Percentiles rank a stretch among this genome's conserved stretches.
phyloP scores from a whole-genome alignment of 2,888 invertebrate genomes.

The Petrophora chlorosata region DNA sequence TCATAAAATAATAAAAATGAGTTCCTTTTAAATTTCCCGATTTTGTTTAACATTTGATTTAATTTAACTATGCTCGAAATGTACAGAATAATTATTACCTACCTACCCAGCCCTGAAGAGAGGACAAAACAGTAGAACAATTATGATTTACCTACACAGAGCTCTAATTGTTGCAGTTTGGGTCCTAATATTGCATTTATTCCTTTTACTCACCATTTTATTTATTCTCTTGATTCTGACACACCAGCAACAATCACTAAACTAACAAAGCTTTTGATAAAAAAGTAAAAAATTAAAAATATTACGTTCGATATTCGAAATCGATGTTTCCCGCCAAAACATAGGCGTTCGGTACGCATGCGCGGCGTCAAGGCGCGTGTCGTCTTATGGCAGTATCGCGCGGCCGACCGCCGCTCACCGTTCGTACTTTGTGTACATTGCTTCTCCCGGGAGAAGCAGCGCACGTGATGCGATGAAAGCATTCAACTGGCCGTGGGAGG shows the following conservation, averaged over 20 bases:
- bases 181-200: not conserved
- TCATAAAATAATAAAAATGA: no score
- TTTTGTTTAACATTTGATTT: no score
- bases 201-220: slow-evolving; percentile 16
- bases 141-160: not conserved
- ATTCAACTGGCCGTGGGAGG: slow-evolving; percentile 62
- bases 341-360: slow-evolving; percentile 53
- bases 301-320: slow-evolving; percentile 29
- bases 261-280: not conserved
- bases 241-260: not conserved
- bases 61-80: no score
- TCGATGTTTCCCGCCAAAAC: slow-evolving; percentile 60
- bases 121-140: no score
- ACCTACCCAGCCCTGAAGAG: no score
- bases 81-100: no score
- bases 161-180: not conserved
- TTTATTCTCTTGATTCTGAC: not conserved
- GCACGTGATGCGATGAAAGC: slow-evolving; percentile 71
- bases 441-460: slow-evolving; percentile 56
- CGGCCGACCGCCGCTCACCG: slow-evolving; percentile 5
- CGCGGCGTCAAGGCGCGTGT: slow-evolving; percentile 63
- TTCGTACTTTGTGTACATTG: slow-evolving; percentile 23
- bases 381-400: slow-evolving; percentile 58
- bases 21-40: no score
- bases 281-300: slow-evolving; percentile 2